phyloP scores from a whole-genome alignment of 2,797 vertebrate species.

The Danionella dracula region DNA sequence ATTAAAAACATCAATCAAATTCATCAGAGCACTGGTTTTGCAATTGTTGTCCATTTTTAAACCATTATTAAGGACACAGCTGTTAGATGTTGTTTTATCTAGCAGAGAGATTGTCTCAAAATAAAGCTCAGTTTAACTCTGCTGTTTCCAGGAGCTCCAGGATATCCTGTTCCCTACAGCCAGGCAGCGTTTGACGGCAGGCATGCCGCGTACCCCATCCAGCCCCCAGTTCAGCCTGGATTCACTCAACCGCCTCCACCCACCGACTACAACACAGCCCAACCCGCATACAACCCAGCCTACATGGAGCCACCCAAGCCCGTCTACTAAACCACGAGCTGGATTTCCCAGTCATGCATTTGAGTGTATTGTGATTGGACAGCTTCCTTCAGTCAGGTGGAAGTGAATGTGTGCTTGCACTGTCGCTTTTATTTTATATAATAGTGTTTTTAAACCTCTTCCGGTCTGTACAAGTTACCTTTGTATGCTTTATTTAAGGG shows the following conservation, averaged over 20 bases:
- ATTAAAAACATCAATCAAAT: too few relatives aligned
- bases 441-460: background rate
- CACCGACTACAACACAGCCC: slow-evolving; percentile 55
- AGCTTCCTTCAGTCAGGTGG: background rate
- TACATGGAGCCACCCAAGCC: slow-evolving; percentile 72
- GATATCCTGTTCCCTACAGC: slow-evolving; percentile 63
- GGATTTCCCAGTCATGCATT: slow-evolving; percentile 50
- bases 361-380: too few relatives aligned
- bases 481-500: background rate
- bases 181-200: slow-evolving; percentile 61
- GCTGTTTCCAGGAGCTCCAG: slow-evolving; percentile 48
- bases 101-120: too few relatives aligned
- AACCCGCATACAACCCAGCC: slow-evolving; percentile 88
- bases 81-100: too few relatives aligned
- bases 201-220: slow-evolving; percentile 49
- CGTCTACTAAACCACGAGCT: slow-evolving; percentile 52
- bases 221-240: slow-evolving; percentile 33
- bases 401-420: background rate
- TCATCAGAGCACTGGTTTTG: too few relatives aligned
- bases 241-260: slow-evolving; percentile 6
- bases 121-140: too few relatives aligned
- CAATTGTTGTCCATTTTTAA: too few relatives aligned
- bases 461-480: background rate
- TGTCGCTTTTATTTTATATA: background rate
- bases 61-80: too few relatives aligned